phyloP scores from a whole-genome alignment of 2,797 vertebrate species.

The Sus cebifrons region DNA sequence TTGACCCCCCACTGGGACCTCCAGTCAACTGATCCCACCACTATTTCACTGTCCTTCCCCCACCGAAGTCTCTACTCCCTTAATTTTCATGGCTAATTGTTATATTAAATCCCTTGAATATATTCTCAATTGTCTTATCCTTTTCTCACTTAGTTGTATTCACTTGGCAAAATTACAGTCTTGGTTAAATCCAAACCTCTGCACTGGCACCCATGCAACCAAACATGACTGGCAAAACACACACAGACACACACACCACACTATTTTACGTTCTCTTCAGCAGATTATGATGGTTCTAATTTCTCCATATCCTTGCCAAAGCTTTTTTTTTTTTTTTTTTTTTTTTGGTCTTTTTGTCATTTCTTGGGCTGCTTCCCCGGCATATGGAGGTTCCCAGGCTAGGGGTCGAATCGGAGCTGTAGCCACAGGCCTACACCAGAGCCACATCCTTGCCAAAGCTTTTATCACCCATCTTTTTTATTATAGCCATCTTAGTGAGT shows the following conservation, averaged over 20 bases:
- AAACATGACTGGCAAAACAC: background rate
- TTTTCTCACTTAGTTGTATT: background rate
- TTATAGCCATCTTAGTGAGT: background rate
- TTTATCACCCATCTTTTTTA: background rate
- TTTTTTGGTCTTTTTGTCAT: too few relatives aligned
- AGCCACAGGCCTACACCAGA: too few relatives aligned
- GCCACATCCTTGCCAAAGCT: background rate
- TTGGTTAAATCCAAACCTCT: background rate
- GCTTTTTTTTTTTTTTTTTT: too few relatives aligned
- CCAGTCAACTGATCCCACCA: background rate
- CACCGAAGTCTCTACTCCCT: background rate
- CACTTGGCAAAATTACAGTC: background rate
- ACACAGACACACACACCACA: background rate
- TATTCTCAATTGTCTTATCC: background rate
- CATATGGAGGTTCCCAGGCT: too few relatives aligned
- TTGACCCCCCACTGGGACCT: background rate
- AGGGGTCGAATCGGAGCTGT: too few relatives aligned
- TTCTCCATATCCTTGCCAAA: background rate
- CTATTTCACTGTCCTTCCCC: background rate
- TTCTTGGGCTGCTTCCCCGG: too few relatives aligned
- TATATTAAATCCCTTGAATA: background rate
- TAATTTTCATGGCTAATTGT: background rate
- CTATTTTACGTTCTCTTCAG: background rate
- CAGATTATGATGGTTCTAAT: background rate
- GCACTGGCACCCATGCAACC: background rate